Base-by-base conservation (phyloP, 2,113 vertebrate species). In the Capreolus pygargus region DNA sequence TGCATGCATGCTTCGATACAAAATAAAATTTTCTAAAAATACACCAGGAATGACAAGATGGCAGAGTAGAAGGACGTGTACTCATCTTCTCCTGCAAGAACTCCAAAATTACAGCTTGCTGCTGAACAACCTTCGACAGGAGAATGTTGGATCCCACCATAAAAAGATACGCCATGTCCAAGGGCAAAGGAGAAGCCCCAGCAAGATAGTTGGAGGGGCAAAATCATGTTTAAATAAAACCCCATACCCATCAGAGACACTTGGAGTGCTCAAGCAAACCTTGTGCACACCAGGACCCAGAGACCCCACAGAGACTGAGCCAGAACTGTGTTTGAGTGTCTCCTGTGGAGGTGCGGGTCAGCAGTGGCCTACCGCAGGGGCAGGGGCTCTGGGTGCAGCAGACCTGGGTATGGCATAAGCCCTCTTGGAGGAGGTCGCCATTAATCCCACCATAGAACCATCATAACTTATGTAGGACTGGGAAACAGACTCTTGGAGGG, bases 41-140 rank as follows among this genome's bases (percentile, higher is more conserved):
- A 70, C 1, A 2, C n/a, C 19, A 70, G 6, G 19, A 36, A 70
- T 36, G 21, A 70, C n/a, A 70, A 36, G n/a, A 70, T 70, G 19
- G n/a, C 2, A 0, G 64, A 36, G 19, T 70, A 36, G 64, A 70
- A 36, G 64, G n/a, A 36, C 0, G 2, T 70, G 64, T 9, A 21
- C 17, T 36, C n/a, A 70, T 23, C n/a, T 70, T 70, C 64, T 67
- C 64, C 64, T 36, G 19, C 4, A 70, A n/a, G n/a, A 70, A 70
- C 64, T 70, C 64, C 64, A 70, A 23, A 3, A 23, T 70, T 70
- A 36, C 17, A 36, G 21, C 19, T 36, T 23, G 64, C n/a, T 70
- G n/a, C 64, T 36, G n/a, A 70, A 70, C 64, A 70, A 6, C 64
- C n/a, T 10, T 70, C 2, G 2, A 70, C 64, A 70, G n/a, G 64